These are phyloP conservation scores for Agrilus biguttatus DNA, from an alignment of 2,888 invertebrate species.

Conservation along the genomic window DNA sequence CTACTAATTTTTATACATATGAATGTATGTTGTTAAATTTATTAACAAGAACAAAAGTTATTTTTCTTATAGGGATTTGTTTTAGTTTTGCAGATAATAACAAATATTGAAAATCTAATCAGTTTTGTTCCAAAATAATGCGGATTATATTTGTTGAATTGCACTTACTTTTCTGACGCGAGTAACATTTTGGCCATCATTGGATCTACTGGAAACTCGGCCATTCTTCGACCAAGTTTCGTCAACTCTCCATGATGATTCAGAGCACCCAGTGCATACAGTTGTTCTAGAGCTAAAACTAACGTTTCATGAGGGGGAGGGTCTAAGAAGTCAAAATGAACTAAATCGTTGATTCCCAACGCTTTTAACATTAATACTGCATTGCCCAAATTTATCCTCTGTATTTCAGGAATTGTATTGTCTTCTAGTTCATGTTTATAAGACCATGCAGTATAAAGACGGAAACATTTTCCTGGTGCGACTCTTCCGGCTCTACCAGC, in stretches of 20 bases:
- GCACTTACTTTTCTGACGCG: conserved; percentile 81
- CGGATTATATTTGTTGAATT: neutral
- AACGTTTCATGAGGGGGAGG: conserved; percentile 87
- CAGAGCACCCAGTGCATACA: conserved; percentile 92
- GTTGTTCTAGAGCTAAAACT: conserved; percentile 78
- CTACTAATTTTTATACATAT: too few species aligned
- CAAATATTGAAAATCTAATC: too few species aligned
- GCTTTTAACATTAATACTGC: conserved; percentile 95
- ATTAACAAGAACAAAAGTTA: too few species aligned
- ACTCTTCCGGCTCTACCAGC: conserved; percentile 93
- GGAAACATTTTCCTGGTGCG: conserved; percentile 95
- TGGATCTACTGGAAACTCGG: conserved; percentile 97
- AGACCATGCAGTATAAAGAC: conserved; percentile 96
- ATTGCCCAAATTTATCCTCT: conserved; percentile 92
- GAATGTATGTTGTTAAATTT: too few species aligned
- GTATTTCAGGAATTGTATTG: conserved; percentile 96
- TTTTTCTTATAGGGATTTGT: too few species aligned
- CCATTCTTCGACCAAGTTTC: conserved; percentile 93
- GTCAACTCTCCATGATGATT: conserved; percentile 97
- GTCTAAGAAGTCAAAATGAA: conserved; percentile 97
- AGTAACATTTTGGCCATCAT: conserved; percentile 98
- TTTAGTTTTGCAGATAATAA: too few species aligned
- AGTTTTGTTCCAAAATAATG: too few species aligned
- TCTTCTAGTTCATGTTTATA: conserved; percentile 97
- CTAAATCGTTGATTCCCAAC: conserved; percentile 90